phyloP scores from a whole-genome alignment of 2,797 vertebrate species.

The Anguilla obscura region DNA sequence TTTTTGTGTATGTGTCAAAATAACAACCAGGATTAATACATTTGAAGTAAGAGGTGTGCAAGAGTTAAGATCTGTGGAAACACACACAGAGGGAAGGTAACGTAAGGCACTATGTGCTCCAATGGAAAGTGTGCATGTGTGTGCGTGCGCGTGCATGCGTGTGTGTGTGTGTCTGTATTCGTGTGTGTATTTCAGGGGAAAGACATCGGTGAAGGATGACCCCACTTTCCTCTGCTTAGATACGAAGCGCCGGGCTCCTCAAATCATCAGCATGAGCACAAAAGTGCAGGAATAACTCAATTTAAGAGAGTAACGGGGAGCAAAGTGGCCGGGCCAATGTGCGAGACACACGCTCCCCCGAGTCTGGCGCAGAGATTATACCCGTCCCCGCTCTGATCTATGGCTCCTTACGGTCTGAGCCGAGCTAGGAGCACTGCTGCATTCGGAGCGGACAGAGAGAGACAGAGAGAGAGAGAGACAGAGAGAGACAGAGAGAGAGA shows the following conservation, averaged over 20 bases:
- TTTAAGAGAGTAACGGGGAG: conserved; percentile 5
- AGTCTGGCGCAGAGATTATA: background rate
- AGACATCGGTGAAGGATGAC: background rate
- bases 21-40: no score
- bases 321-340: conserved; percentile 19
- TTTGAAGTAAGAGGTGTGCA: background rate
- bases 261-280: conserved; percentile 11
- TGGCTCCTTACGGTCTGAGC: background rate
- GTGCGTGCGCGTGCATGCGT: no score
- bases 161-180: no score
- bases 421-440: background rate
- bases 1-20: background rate
- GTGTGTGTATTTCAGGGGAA: background rate
- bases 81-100: background rate
- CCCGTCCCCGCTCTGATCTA: background rate
- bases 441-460: conserved; percentile 14
- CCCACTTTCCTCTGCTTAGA: background rate
- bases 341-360: background rate
- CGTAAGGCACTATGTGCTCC: background rate
- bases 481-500: conserved; percentile 13
- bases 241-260: background rate
- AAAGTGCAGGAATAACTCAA: conserved; percentile 29
- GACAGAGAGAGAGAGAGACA: background rate
- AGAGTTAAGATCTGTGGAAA: background rate
- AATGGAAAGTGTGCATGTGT: background rate